phyloP scores from a whole-genome alignment of 2,113 vertebrate species.

The Oncorhynchus kisutch region DNA sequence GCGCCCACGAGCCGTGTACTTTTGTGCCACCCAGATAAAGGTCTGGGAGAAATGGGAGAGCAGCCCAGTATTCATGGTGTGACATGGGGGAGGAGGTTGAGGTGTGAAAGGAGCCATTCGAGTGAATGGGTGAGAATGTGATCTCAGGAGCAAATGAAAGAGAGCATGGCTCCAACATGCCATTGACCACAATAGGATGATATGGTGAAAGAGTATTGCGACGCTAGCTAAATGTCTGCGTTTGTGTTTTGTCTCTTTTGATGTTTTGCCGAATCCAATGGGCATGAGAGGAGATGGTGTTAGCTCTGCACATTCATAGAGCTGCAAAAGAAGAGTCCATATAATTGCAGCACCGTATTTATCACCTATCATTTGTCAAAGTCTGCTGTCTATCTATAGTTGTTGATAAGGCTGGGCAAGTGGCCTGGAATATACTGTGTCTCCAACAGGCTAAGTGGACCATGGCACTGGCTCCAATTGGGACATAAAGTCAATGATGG shows the following conservation, averaged over 20 bases:
- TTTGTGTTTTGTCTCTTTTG: constrained; percentile 37
- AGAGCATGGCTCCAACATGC: constrained; percentile 59
- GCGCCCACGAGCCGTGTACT: constrained; percentile 61
- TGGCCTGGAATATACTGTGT: constrained; percentile 1
- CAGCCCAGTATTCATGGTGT: constrained; percentile 70
- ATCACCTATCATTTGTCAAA: neutral
- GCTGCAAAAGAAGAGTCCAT: too few relatives aligned
- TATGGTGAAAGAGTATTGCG: constrained; percentile 49
- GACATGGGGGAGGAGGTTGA: constrained; percentile 49
- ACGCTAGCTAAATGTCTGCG: constrained; percentile 30
- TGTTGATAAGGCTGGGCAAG: neutral
- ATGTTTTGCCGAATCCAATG: constrained; percentile 20
- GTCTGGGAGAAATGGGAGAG: constrained; percentile 65
- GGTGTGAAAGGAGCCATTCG: constrained; percentile 74
- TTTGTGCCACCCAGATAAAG: constrained; percentile 72
- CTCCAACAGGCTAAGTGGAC: constrained; percentile 4
- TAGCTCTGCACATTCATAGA: too few relatives aligned
- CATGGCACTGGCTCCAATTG: neutral
- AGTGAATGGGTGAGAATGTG: constrained; percentile 74
- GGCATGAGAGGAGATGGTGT: neutral
- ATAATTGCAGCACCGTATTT: too few relatives aligned
- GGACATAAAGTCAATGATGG: constrained; percentile 2
- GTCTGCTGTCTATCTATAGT: neutral
- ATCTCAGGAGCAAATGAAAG: constrained; percentile 70
- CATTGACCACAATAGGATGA: constrained; percentile 64